These are phyloP conservation scores for Meloidogyne exigua DNA, from an alignment of 1,140 invertebrate species.

Conservation along the genomic window DNA sequence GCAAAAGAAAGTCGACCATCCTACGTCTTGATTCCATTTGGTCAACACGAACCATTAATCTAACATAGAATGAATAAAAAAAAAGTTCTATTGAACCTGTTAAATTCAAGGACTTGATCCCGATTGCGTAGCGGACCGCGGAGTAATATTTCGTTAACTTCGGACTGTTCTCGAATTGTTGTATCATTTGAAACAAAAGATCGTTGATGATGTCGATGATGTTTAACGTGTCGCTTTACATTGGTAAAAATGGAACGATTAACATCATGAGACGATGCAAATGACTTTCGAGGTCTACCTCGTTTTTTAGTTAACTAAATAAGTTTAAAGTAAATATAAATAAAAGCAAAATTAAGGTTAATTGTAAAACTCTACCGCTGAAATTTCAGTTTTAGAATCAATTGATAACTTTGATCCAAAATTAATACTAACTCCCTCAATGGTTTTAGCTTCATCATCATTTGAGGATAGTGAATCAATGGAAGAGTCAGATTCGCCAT, in stretches of 20 bases:
- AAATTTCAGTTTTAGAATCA: background rate
- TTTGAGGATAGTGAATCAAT: slow-evolving; percentile 12
- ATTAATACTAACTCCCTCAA: slow-evolving; percentile 16
- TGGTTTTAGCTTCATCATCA: slow-evolving; percentile 8
- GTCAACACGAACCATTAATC: slow-evolving; percentile 41
- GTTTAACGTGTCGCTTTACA: background rate
- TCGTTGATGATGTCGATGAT: background rate
- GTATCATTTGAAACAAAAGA: slow-evolving; percentile 3
- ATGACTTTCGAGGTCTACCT: background rate
- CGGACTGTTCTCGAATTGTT: slow-evolving; percentile 28
- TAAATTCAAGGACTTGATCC: slow-evolving; percentile 38
- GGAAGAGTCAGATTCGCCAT: slow-evolving; percentile 18
- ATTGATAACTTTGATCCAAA: background rate
- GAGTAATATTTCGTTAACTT: slow-evolving; percentile 34
- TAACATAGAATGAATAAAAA: background rate
- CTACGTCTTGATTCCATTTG: slow-evolving; percentile 25
- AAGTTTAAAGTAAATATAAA: background rate
- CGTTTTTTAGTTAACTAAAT: background rate
- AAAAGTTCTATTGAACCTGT: slow-evolving; percentile 28
- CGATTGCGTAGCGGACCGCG: slow-evolving; percentile 31
- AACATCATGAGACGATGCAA: background rate
- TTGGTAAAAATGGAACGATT: background rate
- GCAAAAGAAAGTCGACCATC: slow-evolving; percentile 40
- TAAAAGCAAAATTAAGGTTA: background rate
- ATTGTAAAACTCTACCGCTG: background rate